Percentiles rank a stretch among this genome's conserved stretches.
Evolutionary conservation across 2,113 vertebrate species (phyloP).

Genomic region (Odocoileus virginianus): DNA sequence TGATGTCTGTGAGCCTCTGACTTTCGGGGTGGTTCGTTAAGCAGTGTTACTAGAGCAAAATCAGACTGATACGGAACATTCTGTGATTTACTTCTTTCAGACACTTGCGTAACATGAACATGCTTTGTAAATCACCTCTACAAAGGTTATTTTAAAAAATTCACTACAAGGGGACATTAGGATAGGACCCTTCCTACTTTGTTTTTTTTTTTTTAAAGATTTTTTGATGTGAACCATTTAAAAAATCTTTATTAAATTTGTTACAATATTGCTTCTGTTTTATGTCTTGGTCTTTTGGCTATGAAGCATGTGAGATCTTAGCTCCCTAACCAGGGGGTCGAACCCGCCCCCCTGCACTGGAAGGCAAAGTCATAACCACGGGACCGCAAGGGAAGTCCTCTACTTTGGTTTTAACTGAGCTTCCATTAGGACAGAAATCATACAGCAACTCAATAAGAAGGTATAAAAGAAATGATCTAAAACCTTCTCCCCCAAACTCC

Average conservation of each 20-base stretch:
- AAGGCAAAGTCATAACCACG: neutral
- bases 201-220: neutral
- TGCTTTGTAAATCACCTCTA: neutral
- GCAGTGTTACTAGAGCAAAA: neutral
- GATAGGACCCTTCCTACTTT: neutral
- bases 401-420: neutral
- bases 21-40: neutral
- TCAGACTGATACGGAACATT: neutral
- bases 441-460: neutral
- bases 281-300: neutral
- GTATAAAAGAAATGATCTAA: neutral
- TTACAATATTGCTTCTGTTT: neutral
- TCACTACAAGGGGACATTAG: neutral
- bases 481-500: neutral
- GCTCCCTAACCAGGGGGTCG: neutral
- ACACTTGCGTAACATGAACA: neutral
- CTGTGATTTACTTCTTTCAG: neutral
- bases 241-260: neutral
- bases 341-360: neutral
- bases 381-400: neutral
- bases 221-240: neutral
- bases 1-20: neutral
- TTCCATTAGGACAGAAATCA: neutral
- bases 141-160: neutral
- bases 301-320: neutral